Evolutionary conservation across 2,888 invertebrate genomes (phyloP), one percentile per base, ranked within the genome.

Genomic region (Tenthredo amoena): DNA sequence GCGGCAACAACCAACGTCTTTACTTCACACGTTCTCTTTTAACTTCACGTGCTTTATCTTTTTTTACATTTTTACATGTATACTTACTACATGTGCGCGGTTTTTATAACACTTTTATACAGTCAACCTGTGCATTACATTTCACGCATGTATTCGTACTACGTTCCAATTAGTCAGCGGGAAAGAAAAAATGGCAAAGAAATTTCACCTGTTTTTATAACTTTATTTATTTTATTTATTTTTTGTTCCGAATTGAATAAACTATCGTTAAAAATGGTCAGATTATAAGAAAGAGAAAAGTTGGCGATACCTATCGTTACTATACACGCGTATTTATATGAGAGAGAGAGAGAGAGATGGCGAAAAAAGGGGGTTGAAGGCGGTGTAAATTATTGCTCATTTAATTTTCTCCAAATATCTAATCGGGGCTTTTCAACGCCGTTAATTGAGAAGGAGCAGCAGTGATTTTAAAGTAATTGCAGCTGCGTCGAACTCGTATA

Each of bases 401-500:
- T 77, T 55, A 81, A 62, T 62, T 62, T 77, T 34, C 34, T 50
- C n/a, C 77, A 77, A 40, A 77, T 31, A 77, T 77, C 34, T 77
- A 55, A 77, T 47, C 50, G 55, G 7, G 55, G 31, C 50, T 77
- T 77, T 79, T 81, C 62, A 81, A 62, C 40, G 62, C 18, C 81
- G 81, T 15, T 81, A 81, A 81, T 81, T 81, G 40, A 72, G 72
- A 74, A n/a, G 12, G 40, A 40, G 74, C 26, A 62, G 62, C n/a
- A 21, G 62, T 62, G 62, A 50, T 81, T 81, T 81, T 81, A 81
- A 81, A 62, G 81, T 81, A 81, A 81, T 81, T 81, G 81, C 34
- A 68, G 26, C 62, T 62, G 12, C 62, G 26, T 62, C 21, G 26
- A 62, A 62, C 62, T 26, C 26, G 12, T 21, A 26, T 26, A 12